Conservation (phyloP, 2,888 invertebrate genomes). For the Herminia tarsipennalis region DNA sequence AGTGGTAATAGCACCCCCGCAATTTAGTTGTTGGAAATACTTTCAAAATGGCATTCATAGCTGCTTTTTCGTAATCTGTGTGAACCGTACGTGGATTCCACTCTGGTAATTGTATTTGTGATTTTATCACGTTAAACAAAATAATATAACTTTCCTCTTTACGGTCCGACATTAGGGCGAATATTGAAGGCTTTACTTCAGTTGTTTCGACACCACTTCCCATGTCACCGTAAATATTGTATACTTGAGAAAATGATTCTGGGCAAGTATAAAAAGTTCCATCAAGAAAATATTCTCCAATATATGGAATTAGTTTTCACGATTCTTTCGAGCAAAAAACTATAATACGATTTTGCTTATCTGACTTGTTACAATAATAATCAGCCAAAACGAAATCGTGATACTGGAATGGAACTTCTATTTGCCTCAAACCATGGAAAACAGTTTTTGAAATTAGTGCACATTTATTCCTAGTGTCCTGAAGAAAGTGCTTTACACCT, state of each 20-base stretch:
- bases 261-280: slow-evolving; percentile 13
- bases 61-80: slow-evolving; percentile 10
- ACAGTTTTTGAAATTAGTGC: slow-evolving; percentile 5
- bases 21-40: slow-evolving; percentile 11
- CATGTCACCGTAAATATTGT: slow-evolving; percentile 6
- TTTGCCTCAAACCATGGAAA: slow-evolving; percentile 1
- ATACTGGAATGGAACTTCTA: slow-evolving; percentile 4
- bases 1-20: slow-evolving; percentile 15
- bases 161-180: slow-evolving; percentile 12
- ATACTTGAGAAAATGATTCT: slow-evolving; percentile 11
- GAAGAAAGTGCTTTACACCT: slow-evolving; percentile 7
- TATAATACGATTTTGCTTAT: slow-evolving; percentile 8
- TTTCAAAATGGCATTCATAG: slow-evolving; percentile 14
- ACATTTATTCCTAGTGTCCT: slow-evolving; percentile 6
- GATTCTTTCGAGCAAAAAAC: slow-evolving; percentile 9
- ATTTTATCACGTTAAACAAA: slow-evolving; percentile 12
- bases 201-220: slow-evolving; percentile 7
- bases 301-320: slow-evolving; percentile 10
- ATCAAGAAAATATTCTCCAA: slow-evolving; percentile 10
- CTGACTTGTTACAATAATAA: slow-evolving; percentile 8
- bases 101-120: slow-evolving; percentile 13
- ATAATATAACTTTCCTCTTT: slow-evolving; percentile 11
- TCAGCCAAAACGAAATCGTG: slow-evolving; percentile 13
- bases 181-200: slow-evolving; percentile 9
- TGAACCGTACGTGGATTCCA: slow-evolving; percentile 6